phyloP scores from a whole-genome alignment of 2,888 invertebrate species.

The Anthophora plumipes region DNA sequence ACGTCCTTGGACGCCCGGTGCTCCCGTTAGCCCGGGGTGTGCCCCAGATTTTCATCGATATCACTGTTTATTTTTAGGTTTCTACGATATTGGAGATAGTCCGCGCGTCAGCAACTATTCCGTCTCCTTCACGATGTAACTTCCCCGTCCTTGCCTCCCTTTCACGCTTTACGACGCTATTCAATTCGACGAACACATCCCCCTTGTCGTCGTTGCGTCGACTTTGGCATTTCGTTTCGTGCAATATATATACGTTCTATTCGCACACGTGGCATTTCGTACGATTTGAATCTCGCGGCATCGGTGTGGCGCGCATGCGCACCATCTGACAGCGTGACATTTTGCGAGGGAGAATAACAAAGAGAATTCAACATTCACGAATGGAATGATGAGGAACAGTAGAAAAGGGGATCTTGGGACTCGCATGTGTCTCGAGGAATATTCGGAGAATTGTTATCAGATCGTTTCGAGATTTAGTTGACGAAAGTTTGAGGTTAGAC shows the following conservation, averaged over 20 bases:
- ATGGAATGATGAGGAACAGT: constrained; percentile 15
- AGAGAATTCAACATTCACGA: constrained; percentile 3
- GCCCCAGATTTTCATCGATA: constrained; percentile 70
- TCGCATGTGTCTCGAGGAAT: too few species aligned
- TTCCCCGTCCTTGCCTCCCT: not conserved
- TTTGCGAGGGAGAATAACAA: constrained; percentile 5
- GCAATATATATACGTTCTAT: not conserved
- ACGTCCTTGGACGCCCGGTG: constrained; percentile 60
- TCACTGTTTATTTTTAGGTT: constrained; percentile 69
- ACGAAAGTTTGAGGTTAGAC: constrained; percentile 12
- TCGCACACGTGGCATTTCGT: constrained; percentile 1
- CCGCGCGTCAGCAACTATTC: constrained; percentile 51
- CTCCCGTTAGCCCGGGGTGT: constrained; percentile 57
- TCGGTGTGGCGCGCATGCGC: constrained; percentile 6
- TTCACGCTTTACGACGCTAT: constrained; percentile 24
- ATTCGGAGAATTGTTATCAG: not conserved
- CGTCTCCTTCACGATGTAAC: constrained; percentile 10
- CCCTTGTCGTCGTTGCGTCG: too few species aligned
- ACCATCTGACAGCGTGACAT: not conserved
- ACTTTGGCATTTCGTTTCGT: not conserved
- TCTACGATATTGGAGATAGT: constrained; percentile 48
- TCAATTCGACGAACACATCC: not conserved
- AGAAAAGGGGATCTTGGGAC: not conserved
- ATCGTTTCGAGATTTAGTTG: not conserved
- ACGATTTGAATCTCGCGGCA: constrained; percentile 25